phyloP scores from a whole-genome alignment of 2,888 invertebrate genomes.

The Gasteruption jaculator region DNA sequence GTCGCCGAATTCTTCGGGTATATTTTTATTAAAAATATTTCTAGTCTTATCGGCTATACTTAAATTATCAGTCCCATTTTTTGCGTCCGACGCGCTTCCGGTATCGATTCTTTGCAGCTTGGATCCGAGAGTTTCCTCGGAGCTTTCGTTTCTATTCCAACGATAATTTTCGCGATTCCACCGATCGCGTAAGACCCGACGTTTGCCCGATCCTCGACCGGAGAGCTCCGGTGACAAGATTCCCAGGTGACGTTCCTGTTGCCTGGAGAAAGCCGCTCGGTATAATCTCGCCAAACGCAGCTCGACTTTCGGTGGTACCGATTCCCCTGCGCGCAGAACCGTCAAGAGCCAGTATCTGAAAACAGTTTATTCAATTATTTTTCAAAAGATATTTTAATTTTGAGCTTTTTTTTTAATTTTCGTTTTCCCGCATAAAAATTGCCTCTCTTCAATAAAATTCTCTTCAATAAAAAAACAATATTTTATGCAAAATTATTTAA shows the following conservation, averaged over 20 bases:
- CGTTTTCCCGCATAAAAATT: not conserved
- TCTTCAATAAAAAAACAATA: not conserved
- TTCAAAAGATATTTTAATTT: not conserved
- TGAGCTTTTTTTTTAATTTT: not conserved
- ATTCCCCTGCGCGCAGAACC: constrained; percentile 61
- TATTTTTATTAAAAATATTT: too few species aligned
- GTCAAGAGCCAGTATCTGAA: constrained; percentile 76
- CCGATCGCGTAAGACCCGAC: too few species aligned
- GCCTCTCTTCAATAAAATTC: constrained; percentile 4
- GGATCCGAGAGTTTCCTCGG: too few species aligned
- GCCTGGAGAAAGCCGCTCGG: constrained; percentile 76
- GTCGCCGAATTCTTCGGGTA: too few species aligned
- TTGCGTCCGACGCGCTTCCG: too few species aligned
- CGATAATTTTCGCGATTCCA: too few species aligned
- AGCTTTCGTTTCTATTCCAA: too few species aligned
- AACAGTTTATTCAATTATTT: too few species aligned
- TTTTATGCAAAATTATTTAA: not conserved
- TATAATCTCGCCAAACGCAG: constrained; percentile 72
- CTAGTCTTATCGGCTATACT: too few species aligned
- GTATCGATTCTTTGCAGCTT: too few species aligned
- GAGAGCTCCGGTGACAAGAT: constrained; percentile 56
- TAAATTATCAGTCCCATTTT: too few species aligned
- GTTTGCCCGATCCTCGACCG: constrained; percentile 30
- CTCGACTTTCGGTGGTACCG: constrained; percentile 61
- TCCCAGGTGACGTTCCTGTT: constrained; percentile 78